Percentiles rank a stretch among this genome's conserved stretches.
Evolutionary conservation across 2,888 invertebrate species (phyloP).

Genomic region (Euspilapteryx auroguttella): DNA sequence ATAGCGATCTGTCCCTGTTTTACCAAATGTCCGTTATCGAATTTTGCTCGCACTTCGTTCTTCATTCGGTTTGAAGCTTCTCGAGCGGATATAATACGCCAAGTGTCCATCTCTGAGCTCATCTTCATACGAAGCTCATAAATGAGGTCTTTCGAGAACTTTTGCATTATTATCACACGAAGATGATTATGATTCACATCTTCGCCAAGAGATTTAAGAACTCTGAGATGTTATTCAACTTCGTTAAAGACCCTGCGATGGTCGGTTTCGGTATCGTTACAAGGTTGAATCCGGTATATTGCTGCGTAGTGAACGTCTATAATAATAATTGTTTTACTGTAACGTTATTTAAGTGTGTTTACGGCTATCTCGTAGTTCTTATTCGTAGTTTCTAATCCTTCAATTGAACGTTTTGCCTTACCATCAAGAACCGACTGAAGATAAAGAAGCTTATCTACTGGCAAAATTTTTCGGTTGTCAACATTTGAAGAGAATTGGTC

Average conservation of each 20-base stretch:
- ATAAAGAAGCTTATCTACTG: conserved; percentile 12
- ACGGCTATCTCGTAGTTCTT: conserved; percentile 9
- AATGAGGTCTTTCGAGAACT: conserved; percentile 11
- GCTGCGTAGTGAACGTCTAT: conserved; percentile 10
- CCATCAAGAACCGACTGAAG: conserved; percentile 10
- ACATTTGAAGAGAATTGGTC: conserved; percentile 11
- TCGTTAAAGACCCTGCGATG: conserved; percentile 8
- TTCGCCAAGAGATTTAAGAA: too few species aligned
- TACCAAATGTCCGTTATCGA: too few species aligned
- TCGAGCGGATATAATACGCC: conserved; percentile 7
- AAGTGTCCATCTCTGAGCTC: background rate
- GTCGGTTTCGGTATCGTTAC: background rate
- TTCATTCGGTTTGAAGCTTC: background rate
- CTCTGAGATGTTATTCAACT: conserved; percentile 11
- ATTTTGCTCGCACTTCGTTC: background rate
- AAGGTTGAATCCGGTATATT: conserved; percentile 6
- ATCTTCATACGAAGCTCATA: conserved; percentile 7
- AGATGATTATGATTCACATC: too few species aligned
- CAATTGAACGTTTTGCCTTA: conserved; percentile 8
- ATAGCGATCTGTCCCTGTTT: too few species aligned
- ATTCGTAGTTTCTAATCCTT: conserved; percentile 10
- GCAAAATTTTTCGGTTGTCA: conserved; percentile 7
- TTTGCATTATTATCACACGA: conserved; percentile 9
- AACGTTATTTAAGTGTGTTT: conserved; percentile 7
- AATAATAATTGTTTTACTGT: conserved; percentile 5